Percentiles rank a stretch among this genome's conserved stretches.
phyloP scores from a whole-genome alignment of 1,140 invertebrate genomes.

The Magallana gigas region DNA sequence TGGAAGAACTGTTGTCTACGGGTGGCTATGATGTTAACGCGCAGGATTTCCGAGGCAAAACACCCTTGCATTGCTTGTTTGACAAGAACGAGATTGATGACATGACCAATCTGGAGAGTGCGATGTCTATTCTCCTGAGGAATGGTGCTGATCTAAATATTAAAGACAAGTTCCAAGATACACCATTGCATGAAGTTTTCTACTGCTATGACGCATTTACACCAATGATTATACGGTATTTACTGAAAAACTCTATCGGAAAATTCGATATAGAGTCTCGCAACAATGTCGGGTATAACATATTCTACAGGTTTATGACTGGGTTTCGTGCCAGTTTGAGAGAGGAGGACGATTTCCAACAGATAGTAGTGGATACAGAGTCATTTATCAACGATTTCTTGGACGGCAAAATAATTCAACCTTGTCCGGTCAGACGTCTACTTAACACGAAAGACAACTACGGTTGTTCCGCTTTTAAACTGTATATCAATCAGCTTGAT shows the following conservation, averaged over 20 bases:
- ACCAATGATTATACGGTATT: constrained; percentile 26
- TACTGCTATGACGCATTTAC: constrained; percentile 13
- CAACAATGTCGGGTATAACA: constrained; percentile 31
- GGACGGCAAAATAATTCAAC: not conserved
- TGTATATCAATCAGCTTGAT: constrained; percentile 32
- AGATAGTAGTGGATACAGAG: constrained; percentile 35
- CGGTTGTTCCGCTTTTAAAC: constrained; percentile 39
- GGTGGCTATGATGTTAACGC: not conserved
- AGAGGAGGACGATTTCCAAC: constrained; percentile 1
- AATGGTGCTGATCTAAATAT: constrained; percentile 16
- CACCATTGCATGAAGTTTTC: constrained; percentile 43
- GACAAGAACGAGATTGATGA: constrained; percentile 31
- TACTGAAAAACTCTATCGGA: not conserved
- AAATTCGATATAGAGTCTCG: not conserved
- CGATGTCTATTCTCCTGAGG: not conserved
- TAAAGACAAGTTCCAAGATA: constrained; percentile 46
- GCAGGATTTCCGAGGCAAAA: constrained; percentile 4
- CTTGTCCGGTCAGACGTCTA: not conserved
- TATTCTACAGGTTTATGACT: constrained; percentile 40
- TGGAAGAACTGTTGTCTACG: constrained; percentile 27
- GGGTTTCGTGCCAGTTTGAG: not conserved
- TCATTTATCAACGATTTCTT: constrained; percentile 31
- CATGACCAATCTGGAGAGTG: constrained; percentile 21
- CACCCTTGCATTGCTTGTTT: constrained; percentile 42
- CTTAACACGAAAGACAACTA: constrained; percentile 36